A percentile compares a stretch with the other conserved stretches of the same genome.
phyloP scores from a whole-genome alignment of 2,113 vertebrate species.

The Tenebrosternarchus preto region DNA sequence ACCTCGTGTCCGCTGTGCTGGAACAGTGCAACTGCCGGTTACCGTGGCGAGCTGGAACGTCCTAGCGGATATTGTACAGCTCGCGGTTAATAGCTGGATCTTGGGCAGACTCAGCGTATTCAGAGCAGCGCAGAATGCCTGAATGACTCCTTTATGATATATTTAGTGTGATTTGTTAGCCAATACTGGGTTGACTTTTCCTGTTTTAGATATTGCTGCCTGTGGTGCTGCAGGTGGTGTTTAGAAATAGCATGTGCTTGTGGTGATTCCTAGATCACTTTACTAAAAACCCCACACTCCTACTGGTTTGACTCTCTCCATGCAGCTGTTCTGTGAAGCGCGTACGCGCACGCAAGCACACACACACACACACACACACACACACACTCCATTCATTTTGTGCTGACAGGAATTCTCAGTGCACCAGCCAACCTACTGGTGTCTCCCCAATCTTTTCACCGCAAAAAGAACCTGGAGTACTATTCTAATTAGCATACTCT shows the following conservation, averaged over 20 bases:
- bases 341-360: constrained; percentile 16
- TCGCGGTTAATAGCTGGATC: neutral
- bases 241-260: neutral
- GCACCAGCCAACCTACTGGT: constrained; percentile 7
- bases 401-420: constrained; percentile 39
- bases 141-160: no score
- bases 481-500: constrained; percentile 40
- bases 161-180: no score
- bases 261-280: constrained; percentile 34
- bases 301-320: constrained; percentile 21
- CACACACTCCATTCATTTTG: constrained; percentile 37
- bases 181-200: no score
- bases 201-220: no score
- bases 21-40: no score
- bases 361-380: constrained; percentile 12
- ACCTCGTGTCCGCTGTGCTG: neutral
- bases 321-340: no score
- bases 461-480: constrained; percentile 40
- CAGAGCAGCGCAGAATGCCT: no score
- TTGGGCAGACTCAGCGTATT: no score
- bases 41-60: no score
- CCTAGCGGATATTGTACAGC: no score
- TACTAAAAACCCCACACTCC: neutral
- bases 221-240: constrained; percentile 28
- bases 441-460: constrained; percentile 25